These are phyloP conservation scores for Neodiprion lecontei DNA, from an alignment of 1,140 invertebrate genomes.

Conservation along the genomic window DNA sequence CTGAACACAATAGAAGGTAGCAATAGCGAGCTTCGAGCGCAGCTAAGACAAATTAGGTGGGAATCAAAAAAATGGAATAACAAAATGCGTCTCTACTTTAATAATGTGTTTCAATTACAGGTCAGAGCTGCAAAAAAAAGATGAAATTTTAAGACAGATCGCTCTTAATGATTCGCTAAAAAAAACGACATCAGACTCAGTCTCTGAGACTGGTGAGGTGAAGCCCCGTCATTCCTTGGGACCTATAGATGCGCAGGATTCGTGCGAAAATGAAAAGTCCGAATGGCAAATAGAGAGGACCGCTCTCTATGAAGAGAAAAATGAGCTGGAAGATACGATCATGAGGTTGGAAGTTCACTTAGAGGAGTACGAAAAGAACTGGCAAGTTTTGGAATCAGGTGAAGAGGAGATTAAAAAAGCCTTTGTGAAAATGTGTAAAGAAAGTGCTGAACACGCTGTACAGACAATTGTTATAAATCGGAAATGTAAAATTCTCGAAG, in stretches of 20 bases:
- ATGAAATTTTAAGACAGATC: constrained; percentile 31
- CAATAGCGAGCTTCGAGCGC: constrained; percentile 65
- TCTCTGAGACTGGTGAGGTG: constrained; percentile 40
- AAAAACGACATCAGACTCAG: constrained; percentile 22
- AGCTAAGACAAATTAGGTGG: constrained; percentile 60
- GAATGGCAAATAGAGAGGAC: constrained; percentile 43
- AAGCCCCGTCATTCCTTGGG: constrained; percentile 38
- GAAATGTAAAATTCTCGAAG: constrained; percentile 45
- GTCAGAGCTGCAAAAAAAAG: constrained; percentile 44
- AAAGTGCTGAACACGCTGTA: constrained; percentile 32
- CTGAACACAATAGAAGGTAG: constrained; percentile 68
- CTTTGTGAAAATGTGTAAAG: constrained; percentile 37
- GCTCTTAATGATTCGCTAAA: constrained; percentile 23
- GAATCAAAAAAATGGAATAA: constrained; percentile 5
- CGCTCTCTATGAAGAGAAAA: constrained; percentile 30
- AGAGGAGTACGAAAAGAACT: constrained; percentile 40
- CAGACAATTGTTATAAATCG: constrained; percentile 39
- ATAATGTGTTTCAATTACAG: constrained; percentile 30
- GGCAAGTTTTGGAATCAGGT: constrained; percentile 33
- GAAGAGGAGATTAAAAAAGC: constrained; percentile 38
- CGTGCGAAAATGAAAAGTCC: constrained; percentile 34
- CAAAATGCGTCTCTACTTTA: constrained; percentile 13
- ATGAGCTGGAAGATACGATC: constrained; percentile 32
- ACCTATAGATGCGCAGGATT: constrained; percentile 41
- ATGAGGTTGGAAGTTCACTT: constrained; percentile 34